Base-by-base conservation (phyloP, 2,797 vertebrate species). In the Sphenodon punctatus region DNA sequence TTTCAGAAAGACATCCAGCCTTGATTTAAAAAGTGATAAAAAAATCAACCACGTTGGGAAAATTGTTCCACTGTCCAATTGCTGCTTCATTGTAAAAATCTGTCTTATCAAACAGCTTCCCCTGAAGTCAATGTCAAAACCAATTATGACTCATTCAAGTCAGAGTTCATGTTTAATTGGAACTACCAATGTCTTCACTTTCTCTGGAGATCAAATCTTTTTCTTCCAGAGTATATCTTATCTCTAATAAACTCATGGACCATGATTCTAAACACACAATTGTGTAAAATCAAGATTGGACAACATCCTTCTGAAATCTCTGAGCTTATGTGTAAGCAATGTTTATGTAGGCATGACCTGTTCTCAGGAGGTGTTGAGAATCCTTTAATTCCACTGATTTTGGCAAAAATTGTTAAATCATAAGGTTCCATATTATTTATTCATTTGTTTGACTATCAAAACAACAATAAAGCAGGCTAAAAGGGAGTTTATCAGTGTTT, bases 201-300 rank as follows among this genome's bases (percentile, higher is more conserved):
- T 70, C 49, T 17, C 30, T 59, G 32, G 72, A 22, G 23, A 23
- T 10, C 5, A 56, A 73, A 36, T 15, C 34, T 65, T 7, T 15
- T 9, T 23, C 10, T 69, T 75, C 30, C 42, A 34, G 53, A 56
- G 53, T 55, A 0, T 46, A 45, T 10, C 1, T 0, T 36, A 72
- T 73, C n/a, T 58, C 15, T 72, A 34, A 15, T 66, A 61, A 63
- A 55, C 32, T 8, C 7, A 32, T 67, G 81, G n/a, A n/a, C n/a
- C n/a, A n/a, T n/a, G n/a, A n/a, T n/a, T n/a, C n/a, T n/a, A n/a
- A n/a, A n/a, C n/a, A n/a, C n/a, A n/a, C n/a, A n/a, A n/a, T n/a
- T n/a, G n/a, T n/a, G n/a, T n/a, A n/a, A n/a, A n/a, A n/a, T n/a
- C n/a, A n/a, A n/a, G n/a, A n/a, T n/a, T n/a, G n/a, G n/a, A n/a